phyloP scores from a whole-genome alignment of 2,797 vertebrate species.

The Prionace glauca region DNA sequence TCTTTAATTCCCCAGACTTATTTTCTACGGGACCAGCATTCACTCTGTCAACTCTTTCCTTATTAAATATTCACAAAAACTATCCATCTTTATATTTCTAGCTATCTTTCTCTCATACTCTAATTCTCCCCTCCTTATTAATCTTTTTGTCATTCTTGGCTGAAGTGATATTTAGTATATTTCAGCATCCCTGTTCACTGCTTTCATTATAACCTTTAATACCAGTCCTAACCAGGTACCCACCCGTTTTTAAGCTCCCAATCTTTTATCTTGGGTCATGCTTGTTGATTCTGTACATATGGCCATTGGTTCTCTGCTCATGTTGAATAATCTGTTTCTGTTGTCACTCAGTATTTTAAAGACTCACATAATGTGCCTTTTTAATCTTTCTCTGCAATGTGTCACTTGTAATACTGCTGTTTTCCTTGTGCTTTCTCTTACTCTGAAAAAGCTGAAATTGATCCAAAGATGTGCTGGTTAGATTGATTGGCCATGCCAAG shows the following conservation, averaged over 20 bases:
- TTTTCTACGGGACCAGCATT: too few relatives aligned
- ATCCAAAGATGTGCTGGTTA: too few relatives aligned
- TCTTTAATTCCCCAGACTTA: too few relatives aligned
- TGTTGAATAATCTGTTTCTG: neutral
- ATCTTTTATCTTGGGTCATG: neutral
- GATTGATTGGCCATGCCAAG: too few relatives aligned
- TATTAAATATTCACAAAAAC: too few relatives aligned
- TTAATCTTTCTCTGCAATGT: neutral
- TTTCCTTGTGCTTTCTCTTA: neutral
- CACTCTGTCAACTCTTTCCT: too few relatives aligned
- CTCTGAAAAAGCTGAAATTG: neutral
- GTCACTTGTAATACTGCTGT: neutral
- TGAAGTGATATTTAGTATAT: neutral
- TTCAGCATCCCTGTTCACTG: neutral
- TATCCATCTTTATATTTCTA: too few relatives aligned
- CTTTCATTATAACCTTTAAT: neutral
- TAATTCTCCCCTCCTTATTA: too few relatives aligned
- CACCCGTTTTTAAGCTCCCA: neutral
- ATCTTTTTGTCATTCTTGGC: too few relatives aligned
- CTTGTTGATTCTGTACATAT: neutral
- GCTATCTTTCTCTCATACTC: too few relatives aligned
- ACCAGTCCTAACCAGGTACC: neutral
- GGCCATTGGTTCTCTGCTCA: neutral
- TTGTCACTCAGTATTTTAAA: neutral
- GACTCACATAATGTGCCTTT: neutral